These are phyloP conservation scores for Neodiprion pinetum DNA, from an alignment of 1,140 invertebrate genomes.

Conservation along the genomic window DNA sequence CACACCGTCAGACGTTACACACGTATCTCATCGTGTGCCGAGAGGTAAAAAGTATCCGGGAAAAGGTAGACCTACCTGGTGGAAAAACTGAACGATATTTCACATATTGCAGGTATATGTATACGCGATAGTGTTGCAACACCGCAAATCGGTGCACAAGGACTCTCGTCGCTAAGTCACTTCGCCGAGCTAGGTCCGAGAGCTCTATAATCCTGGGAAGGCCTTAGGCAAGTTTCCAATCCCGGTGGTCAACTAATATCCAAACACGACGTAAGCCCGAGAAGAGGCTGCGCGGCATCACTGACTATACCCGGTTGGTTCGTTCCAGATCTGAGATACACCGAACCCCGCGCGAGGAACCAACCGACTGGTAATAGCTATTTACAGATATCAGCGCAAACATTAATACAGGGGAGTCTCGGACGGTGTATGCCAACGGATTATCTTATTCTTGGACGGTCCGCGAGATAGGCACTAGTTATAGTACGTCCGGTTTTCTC, in stretches of 20 bases:
- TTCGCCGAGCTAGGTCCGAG: neutral
- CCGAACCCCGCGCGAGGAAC: neutral
- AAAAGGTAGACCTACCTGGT: no score
- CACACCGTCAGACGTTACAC: no score
- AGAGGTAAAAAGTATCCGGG: no score
- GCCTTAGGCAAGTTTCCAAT: constrained; percentile 52
- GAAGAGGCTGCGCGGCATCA: constrained; percentile 21
- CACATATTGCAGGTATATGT: no score
- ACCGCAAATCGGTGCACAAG: neutral
- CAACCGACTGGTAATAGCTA: constrained; percentile 49
- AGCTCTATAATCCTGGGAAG: neutral
- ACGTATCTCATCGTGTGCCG: no score
- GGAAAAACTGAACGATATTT: no score
- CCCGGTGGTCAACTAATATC: constrained; percentile 57
- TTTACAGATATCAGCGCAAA: constrained; percentile 60
- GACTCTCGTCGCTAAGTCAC: neutral
- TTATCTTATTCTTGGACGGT: constrained; percentile 57
- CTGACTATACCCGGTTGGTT: constrained; percentile 33
- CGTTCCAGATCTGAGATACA: no score
- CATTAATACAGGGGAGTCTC: constrained; percentile 55
- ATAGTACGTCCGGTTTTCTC: constrained; percentile 7
- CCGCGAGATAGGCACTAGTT: neutral
- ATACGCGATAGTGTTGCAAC: no score
- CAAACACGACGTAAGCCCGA: constrained; percentile 45
- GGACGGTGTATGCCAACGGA: constrained; percentile 48